phyloP scores from a whole-genome alignment of 2,113 vertebrate genomes.

The Tauraco erythrolophus region DNA sequence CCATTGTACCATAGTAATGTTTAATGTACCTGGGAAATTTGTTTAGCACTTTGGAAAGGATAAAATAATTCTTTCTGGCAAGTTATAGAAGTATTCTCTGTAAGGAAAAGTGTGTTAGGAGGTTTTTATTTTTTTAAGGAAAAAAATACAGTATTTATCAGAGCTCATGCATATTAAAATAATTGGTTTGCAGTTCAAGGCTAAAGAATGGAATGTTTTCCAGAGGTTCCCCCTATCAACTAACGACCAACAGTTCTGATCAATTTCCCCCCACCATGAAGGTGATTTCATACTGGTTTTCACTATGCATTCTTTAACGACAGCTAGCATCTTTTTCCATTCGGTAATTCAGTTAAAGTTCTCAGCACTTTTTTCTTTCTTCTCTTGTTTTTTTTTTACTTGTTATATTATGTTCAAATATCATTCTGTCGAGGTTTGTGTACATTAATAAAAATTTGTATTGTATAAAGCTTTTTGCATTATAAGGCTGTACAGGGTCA shows the following conservation, averaged over 20 bases:
- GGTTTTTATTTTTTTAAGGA: slow-evolving; percentile 82
- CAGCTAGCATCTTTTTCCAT: slow-evolving; percentile 77
- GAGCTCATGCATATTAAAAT: slow-evolving; percentile 64
- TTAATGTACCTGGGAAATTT: slow-evolving; percentile 82
- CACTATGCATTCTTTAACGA: slow-evolving; percentile 72
- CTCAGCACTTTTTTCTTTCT: slow-evolving; percentile 82
- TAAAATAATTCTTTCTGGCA: slow-evolving; percentile 81
- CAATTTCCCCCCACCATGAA: slow-evolving; percentile 59
- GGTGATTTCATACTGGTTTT: slow-evolving; percentile 67
- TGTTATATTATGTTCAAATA: slow-evolving; percentile 86
- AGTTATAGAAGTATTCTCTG: slow-evolving; percentile 77
- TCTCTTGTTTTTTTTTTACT: slow-evolving; percentile 80
- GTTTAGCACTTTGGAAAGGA: slow-evolving; percentile 91
- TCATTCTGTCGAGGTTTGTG: slow-evolving; percentile 82
- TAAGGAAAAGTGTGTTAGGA: slow-evolving; percentile 78
- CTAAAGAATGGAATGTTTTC: slow-evolving; percentile 74
- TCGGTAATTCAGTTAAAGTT: slow-evolving; percentile 75
- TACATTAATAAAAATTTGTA: slow-evolving; percentile 94
- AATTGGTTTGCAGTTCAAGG: slow-evolving; percentile 72
- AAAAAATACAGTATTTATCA: slow-evolving; percentile 77
- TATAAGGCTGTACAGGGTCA: slow-evolving; percentile 99
- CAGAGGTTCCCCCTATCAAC: slow-evolving; percentile 55
- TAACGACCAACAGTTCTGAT: slow-evolving; percentile 74
- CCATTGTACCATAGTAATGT: slow-evolving; percentile 69
- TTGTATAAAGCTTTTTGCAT: slow-evolving; percentile 99